Conservation (phyloP, 1,140 invertebrate genomes). For the Aradophagus sp. region DNA sequence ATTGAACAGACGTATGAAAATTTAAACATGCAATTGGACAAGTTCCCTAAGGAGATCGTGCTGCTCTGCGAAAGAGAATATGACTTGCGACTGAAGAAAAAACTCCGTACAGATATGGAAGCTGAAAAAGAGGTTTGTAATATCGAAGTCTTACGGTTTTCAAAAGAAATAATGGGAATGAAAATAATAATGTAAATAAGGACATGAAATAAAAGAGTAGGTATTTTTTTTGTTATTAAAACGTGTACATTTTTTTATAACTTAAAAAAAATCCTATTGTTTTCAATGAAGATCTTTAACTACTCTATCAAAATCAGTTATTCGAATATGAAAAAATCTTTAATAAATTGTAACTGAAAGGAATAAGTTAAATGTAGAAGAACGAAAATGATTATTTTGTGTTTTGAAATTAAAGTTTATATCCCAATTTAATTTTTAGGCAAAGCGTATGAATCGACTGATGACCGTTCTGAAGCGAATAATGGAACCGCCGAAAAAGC, state of each 20-base stretch:
- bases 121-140: slow-evolving; percentile 64
- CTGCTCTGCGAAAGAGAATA: slow-evolving; percentile 76
- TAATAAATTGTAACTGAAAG: no score
- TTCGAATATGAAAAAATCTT: no score
- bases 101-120: slow-evolving; percentile 77
- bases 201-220: no score
- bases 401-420: no score
- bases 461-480: slow-evolving; percentile 59
- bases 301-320: neutral
- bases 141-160: no score
- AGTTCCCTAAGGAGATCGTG: slow-evolving; percentile 77
- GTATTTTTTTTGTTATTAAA: no score
- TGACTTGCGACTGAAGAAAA: slow-evolving; percentile 77
- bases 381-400: no score
- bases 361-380: neutral
- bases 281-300: no score
- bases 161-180: no score
- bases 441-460: slow-evolving; percentile 65
- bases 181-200: neutral
- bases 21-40: slow-evolving; percentile 77
- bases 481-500: slow-evolving; percentile 73
- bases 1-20: slow-evolving; percentile 79
- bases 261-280: no score
- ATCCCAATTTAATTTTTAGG: slow-evolving; percentile 44
- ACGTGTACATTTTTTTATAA: no score